phyloP scores from a whole-genome alignment of 2,113 vertebrate species.

The Sialia sialis region DNA sequence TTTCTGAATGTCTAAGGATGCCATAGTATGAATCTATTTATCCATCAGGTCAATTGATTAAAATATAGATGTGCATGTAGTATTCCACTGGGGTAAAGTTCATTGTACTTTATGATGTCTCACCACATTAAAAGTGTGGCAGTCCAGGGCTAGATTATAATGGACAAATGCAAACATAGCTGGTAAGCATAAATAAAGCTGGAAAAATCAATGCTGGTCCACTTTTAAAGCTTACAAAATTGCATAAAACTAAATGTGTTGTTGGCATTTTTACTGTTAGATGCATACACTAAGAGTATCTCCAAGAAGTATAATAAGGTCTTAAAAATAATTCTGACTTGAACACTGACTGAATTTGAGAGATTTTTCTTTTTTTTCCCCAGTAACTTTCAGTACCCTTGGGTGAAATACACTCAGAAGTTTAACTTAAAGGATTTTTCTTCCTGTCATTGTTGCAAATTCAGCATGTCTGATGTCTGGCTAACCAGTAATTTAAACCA shows the following conservation, averaged over 20 bases:
- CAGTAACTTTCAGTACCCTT: not conserved
- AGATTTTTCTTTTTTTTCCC: not conserved
- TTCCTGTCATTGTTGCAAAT: not conserved
- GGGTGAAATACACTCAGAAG: not conserved
- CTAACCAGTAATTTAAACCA: not conserved
- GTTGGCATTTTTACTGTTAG: not conserved
- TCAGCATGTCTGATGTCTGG: not conserved
- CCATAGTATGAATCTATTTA: not conserved
- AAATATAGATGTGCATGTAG: not conserved
- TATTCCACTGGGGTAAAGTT: not conserved
- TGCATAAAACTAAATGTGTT: not conserved
- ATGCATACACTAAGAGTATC: not conserved
- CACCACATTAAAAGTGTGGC: not conserved
- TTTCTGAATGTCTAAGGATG: not conserved
- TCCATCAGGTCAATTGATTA: not conserved
- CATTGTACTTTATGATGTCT: not conserved
- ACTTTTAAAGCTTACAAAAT: not conserved
- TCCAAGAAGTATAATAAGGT: not conserved
- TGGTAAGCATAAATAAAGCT: not conserved
- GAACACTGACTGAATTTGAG: not conserved
- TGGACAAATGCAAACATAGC: not conserved
- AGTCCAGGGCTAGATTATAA: not conserved
- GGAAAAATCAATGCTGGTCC: not conserved
- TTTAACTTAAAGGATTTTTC: not conserved
- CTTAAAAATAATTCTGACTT: constrained; percentile 2